A percentile compares a stretch with the other conserved stretches of the same genome.
Conservation (phyloP, 2,113 vertebrate species). For the Ceyx margarethae region DNA sequence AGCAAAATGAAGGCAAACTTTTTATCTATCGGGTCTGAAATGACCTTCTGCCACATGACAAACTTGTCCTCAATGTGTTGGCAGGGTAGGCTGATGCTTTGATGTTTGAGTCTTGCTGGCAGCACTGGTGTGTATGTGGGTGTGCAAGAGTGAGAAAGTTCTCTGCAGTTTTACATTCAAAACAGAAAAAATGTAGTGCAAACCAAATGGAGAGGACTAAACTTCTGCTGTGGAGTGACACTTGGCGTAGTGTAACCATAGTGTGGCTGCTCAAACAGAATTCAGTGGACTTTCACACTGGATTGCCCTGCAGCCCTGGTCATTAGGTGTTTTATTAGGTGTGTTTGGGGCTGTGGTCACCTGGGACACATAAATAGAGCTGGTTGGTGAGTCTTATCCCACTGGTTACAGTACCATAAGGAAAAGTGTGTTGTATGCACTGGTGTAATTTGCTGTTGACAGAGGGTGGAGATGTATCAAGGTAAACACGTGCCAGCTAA, state of each 20-base stretch:
- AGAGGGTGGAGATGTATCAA: not conserved
- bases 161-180: not conserved
- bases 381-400: not conserved
- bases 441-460: not conserved
- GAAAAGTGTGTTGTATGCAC: not conserved
- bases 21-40: not conserved
- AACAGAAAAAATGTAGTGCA: not conserved
- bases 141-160: not conserved
- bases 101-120: not conserved
- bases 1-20: not conserved
- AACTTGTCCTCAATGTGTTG: not conserved
- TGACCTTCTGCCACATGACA: not conserved
- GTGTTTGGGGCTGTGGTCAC: not conserved
- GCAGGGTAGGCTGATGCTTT: not conserved
- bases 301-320: not conserved
- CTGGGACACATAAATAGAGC: not conserved
- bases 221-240: not conserved
- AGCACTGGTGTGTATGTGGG: not conserved
- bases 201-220: not conserved
- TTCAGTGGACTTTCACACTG: not conserved
- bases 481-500: not conserved
- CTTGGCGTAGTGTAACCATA: not conserved
- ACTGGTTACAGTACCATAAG: not conserved
- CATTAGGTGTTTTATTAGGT: not conserved
- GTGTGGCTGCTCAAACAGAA: not conserved